Conservation (phyloP, 2,797 vertebrate species). For the Hirundo rustica region DNA sequence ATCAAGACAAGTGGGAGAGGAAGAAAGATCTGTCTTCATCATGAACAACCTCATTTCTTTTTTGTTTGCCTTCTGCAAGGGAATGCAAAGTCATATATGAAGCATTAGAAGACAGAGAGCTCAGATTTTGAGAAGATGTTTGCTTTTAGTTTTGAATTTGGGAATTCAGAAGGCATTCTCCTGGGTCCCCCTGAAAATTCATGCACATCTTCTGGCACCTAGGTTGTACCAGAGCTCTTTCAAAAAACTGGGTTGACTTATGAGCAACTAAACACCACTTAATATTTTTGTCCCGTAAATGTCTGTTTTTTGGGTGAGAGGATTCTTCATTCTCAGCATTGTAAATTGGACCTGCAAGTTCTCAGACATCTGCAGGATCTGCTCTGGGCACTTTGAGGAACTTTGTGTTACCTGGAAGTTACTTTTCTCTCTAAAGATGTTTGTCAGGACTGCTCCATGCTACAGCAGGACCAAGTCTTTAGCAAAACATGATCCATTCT, state of each 20-base stretch:
- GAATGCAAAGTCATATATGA: not conserved
- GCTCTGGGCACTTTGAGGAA: not conserved
- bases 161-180: not conserved
- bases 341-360: not conserved
- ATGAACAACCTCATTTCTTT: not conserved
- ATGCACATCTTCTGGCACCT: not conserved
- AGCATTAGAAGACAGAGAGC: conserved; percentile 32
- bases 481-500: not conserved
- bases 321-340: not conserved
- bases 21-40: not conserved
- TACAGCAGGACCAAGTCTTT: not conserved
- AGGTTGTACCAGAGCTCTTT: not conserved
- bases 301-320: not conserved
- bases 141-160: not conserved
- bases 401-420: not conserved
- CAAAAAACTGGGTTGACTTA: not conserved
- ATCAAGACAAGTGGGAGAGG: not conserved
- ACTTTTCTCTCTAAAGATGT: not conserved
- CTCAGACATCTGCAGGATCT: not conserved
- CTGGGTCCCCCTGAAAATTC: not conserved
- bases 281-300: not conserved
- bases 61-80: not conserved
- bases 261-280: not conserved
- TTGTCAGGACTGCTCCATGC: not conserved
- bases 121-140: not conserved